Evolutionary conservation across 2,888 invertebrate species (phyloP).

Genomic region (Lypha dubia): DNA sequence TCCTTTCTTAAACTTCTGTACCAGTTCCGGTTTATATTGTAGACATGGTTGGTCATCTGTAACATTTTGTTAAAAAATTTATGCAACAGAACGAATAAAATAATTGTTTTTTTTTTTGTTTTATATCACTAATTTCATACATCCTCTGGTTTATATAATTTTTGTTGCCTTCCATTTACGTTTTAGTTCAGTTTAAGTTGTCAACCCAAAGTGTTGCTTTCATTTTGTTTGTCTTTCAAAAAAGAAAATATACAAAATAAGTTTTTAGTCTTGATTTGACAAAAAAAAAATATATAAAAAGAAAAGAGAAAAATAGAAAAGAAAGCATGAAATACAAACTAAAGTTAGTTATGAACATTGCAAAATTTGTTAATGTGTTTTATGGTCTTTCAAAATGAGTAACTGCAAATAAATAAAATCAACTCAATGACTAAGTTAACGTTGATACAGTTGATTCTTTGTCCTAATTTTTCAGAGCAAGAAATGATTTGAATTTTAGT

Average conservation of each 20-base stretch:
- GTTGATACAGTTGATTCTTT: not conserved
- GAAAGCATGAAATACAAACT: constrained; percentile 2
- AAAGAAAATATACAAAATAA: not conserved
- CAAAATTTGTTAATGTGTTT: constrained; percentile 61
- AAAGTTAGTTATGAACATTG: constrained; percentile 48
- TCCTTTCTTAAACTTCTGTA: constrained; percentile 59
- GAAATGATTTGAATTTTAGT: constrained; percentile 5
- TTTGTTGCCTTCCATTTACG: constrained; percentile 33
- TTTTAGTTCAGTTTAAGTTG: constrained; percentile 49
- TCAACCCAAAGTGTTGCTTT: constrained; percentile 67
- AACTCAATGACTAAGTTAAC: constrained; percentile 19
- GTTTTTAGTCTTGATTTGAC: constrained; percentile 38
- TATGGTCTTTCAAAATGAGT: constrained; percentile 47
- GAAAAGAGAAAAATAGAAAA: not conserved
- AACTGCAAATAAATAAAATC: constrained; percentile 43
- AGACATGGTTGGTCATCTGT: constrained; percentile 69
- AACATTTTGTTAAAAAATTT: constrained; percentile 69
- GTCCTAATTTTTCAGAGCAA: constrained; percentile 5
- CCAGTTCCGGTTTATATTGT: constrained; percentile 64
- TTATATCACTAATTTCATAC: not conserved
- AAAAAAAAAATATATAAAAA: not conserved
- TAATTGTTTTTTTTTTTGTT: constrained; percentile 3
- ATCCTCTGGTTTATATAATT: not conserved
- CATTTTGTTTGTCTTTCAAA: constrained; percentile 50
- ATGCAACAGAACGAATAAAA: constrained; percentile 60